These are phyloP conservation scores for Periophthalmodon schlosseri DNA, from an alignment of 2,113 vertebrate species.

Conservation along the genomic window DNA sequence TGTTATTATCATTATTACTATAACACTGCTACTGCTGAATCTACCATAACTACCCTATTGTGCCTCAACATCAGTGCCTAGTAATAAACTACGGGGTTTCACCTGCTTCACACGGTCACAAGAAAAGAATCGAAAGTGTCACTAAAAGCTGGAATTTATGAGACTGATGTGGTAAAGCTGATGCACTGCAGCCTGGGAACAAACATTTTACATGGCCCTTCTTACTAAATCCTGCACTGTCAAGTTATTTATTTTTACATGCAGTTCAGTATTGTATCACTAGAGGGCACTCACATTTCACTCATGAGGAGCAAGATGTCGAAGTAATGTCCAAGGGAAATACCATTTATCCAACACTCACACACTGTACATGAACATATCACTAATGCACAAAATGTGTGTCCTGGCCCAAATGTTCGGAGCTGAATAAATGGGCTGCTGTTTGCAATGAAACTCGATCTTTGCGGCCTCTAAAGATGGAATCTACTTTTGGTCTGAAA, in stretches of 20 bases:
- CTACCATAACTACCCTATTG: too few relatives aligned
- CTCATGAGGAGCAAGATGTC: not conserved
- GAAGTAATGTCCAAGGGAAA: not conserved
- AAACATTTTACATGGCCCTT: not conserved
- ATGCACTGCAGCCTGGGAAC: not conserved
- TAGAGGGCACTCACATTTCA: slow-evolving; percentile 49
- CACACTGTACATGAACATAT: slow-evolving; percentile 10
- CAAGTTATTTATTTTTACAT: not conserved
- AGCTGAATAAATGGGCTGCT: slow-evolving; percentile 63
- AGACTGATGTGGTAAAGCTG: not conserved
- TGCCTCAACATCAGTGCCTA: not conserved
- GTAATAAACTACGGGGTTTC: not conserved
- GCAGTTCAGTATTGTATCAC: slow-evolving; percentile 28
- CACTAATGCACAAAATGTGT: not conserved
- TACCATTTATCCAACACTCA: slow-evolving; percentile 2
- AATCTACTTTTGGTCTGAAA: slow-evolving; percentile 62
- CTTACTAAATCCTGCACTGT: not conserved
- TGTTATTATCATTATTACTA: not conserved
- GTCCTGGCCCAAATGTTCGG: slow-evolving; percentile 32
- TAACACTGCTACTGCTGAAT: too few relatives aligned
- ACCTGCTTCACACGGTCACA: too few relatives aligned
- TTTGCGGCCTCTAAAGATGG: slow-evolving; percentile 58
- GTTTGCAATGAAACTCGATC: slow-evolving; percentile 73
- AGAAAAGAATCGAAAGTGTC: too few relatives aligned
- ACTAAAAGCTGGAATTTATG: too few relatives aligned